Evolutionary conservation across 2,113 vertebrate genomes (phyloP).

Genomic region (Carlito syrichta): DNA sequence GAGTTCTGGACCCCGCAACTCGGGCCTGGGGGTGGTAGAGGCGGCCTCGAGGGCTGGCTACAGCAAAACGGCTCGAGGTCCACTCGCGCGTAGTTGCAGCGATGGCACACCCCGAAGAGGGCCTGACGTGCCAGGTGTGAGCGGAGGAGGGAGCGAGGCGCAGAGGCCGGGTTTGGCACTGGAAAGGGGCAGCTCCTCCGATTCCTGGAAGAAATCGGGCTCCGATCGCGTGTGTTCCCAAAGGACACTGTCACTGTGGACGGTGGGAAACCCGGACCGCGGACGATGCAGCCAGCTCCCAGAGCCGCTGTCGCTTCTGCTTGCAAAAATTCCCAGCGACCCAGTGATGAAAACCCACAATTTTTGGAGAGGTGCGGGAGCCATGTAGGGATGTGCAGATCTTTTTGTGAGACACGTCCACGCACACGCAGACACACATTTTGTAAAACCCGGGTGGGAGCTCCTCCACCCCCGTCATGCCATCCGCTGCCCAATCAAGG

Average conservation of each 20-base stretch:
- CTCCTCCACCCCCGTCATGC: accelerated
- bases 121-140: accelerated
- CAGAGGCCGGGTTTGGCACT: too few relatives aligned
- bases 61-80: not conserved
- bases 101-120: too few relatives aligned
- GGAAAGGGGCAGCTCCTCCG: not conserved
- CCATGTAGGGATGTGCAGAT: not conserved
- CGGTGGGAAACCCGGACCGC: not conserved
- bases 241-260: not conserved
- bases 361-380: not conserved
- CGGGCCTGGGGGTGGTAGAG: not conserved
- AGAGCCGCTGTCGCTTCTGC: not conserved
- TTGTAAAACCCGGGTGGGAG: not conserved
- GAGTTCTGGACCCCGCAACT: accelerated
- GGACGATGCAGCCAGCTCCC: too few relatives aligned
- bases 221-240: not conserved
- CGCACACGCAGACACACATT: not conserved
- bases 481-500: not conserved
- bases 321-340: not conserved
- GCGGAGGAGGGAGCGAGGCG: not conserved
- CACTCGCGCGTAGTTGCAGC: accelerated
- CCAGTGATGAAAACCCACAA: not conserved
- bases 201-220: not conserved
- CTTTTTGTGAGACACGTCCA: not conserved
- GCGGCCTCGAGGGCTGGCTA: accelerated